phyloP scores from a whole-genome alignment of 2,797 vertebrate species.

The Sarcoramphus papa region DNA sequence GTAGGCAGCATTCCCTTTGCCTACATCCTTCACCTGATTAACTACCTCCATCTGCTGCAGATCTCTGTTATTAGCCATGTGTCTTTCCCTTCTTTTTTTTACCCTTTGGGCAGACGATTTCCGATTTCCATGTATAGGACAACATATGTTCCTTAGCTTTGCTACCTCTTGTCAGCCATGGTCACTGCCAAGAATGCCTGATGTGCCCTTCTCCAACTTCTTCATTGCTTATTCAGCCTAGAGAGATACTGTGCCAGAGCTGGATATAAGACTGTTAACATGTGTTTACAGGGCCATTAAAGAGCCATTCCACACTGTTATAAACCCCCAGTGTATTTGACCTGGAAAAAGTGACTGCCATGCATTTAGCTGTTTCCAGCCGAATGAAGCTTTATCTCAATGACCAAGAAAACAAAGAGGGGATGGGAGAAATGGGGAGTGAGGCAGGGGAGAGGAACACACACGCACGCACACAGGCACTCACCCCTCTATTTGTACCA shows the following conservation, averaged over 20 bases:
- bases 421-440: background rate
- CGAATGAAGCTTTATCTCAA: conserved; percentile 43
- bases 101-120: conserved; percentile 50
- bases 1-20: background rate
- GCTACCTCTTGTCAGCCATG: conserved; percentile 46
- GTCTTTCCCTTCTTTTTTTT: conserved; percentile 18
- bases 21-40: conserved; percentile 48
- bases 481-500: conserved; percentile 72
- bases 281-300: conserved; percentile 59
- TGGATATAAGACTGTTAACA: conserved; percentile 49
- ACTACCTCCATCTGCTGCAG: conserved; percentile 46
- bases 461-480: conserved; percentile 3
- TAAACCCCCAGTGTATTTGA: conserved; percentile 57
- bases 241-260: conserved; percentile 44
- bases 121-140: conserved; percentile 38
- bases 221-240: conserved; percentile 57
- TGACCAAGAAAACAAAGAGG: conserved; percentile 50
- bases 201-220: conserved; percentile 59
- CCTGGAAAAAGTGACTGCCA: conserved; percentile 52
- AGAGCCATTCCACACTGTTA: conserved; percentile 30
- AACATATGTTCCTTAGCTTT: conserved; percentile 58
- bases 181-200: conserved; percentile 57
- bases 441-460: background rate
- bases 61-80: conserved; percentile 27
- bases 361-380: conserved; percentile 44